Evolutionary conservation across 2,888 invertebrate species (phyloP), one percentile per base, ranked within the genome.

Genomic region (Coronaproctus castanopsis): DNA sequence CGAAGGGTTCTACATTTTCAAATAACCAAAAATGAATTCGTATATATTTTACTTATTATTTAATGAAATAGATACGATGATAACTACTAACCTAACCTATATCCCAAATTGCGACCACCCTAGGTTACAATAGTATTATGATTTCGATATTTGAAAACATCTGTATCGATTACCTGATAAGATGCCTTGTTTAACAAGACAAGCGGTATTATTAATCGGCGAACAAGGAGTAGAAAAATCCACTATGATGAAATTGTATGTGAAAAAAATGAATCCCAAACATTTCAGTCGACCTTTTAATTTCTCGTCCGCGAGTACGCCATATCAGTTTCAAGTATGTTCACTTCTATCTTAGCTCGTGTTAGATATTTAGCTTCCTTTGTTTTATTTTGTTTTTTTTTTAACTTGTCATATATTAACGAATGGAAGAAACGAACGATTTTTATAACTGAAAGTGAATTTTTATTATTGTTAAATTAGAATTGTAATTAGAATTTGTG

Each of bases 191-290:
- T 8, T 87, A 87, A 70, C 88, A 90, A 75, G 86, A 83, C 65
- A 83, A 83, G 83, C 88, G 2, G 88, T 89, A 1, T 73, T 92
- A 67, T 72, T 92, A 48, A 80, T 87, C 64, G 92, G 91, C 2
- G 91, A 91, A 70, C 93, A 92, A 73, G 95, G 96, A 3, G 91
- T 95, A 0, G 96, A 92, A 0, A 96, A 96, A 74, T 95, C 95
- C 0, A 90, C 95, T 1, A 95, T 95, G 85, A 89, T 96, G 82
- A 95, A 95, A 70, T 83, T 87, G 2, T 95, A 89, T 71, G 88
- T 92, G 85, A 86, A 84, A 68, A 87, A 85, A 69, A 79, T 84
- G 36, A 91, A 90, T 73, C 82, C 88, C 1, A 88, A 88, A 67
- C 80, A 85, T 66, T 78, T 95, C 70, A 83, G 83, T 52, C 79